A percentile compares a stretch with the other conserved stretches of the same genome.
These are phyloP conservation scores for Enteromius trimaculatus DNA, from an alignment of 2,797 vertebrate genomes.

Conservation along the genomic window DNA sequence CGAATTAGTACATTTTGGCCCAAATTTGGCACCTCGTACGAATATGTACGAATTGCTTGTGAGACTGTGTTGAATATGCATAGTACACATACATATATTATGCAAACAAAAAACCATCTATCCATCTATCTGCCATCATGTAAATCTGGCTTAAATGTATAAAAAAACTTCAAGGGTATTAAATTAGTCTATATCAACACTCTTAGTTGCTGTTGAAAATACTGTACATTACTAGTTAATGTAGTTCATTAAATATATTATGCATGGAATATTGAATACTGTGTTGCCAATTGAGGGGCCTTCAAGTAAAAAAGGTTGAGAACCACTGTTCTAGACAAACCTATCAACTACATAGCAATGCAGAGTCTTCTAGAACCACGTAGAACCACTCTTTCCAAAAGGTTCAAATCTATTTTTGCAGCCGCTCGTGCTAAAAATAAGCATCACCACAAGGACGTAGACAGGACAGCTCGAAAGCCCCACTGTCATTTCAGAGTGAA, in stretches of 20 bases:
- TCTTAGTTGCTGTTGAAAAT: background rate
- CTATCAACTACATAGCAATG: background rate
- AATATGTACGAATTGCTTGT: too few species aligned
- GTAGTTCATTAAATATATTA: background rate
- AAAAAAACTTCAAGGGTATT: background rate
- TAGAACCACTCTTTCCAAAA: background rate
- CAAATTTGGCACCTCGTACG: too few species aligned
- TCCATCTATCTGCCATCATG: too few species aligned
- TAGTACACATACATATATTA: too few species aligned
- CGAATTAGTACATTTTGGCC: too few species aligned
- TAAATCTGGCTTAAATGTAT: too few species aligned
- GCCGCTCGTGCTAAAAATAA: background rate
- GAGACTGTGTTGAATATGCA: too few species aligned
- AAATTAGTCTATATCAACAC: background rate
- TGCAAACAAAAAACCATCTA: too few species aligned
- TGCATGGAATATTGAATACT: background rate
- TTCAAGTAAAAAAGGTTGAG: background rate
- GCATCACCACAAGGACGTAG: background rate
- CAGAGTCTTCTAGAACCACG: background rate
- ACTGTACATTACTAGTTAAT: background rate
- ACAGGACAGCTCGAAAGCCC: constrained; percentile 3
- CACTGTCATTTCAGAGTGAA: background rate
- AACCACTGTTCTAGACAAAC: background rate
- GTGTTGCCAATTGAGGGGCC: background rate
- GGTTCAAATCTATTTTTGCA: background rate